phyloP scores from a whole-genome alignment of 2,888 invertebrate species.

The Lampropteryx suffumata region DNA sequence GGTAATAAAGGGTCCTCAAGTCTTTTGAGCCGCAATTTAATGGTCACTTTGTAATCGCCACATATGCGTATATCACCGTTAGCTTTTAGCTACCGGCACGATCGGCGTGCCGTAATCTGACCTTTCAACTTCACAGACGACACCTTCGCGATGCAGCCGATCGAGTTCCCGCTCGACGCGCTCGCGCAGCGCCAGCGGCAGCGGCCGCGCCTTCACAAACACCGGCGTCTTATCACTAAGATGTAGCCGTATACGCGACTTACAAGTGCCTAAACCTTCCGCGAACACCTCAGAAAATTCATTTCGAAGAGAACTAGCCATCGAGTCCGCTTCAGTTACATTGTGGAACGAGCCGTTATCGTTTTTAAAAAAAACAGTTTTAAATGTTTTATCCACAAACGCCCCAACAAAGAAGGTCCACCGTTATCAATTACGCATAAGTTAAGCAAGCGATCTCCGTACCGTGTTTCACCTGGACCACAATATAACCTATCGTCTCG shows the following conservation, averaged over 20 bases:
- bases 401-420: constrained; percentile 22
- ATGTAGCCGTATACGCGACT: constrained; percentile 19
- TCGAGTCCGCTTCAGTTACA: constrained; percentile 10
- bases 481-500: constrained; percentile 14
- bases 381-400: constrained; percentile 25
- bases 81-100: no score
- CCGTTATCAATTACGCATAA: constrained; percentile 25
- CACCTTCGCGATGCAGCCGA: constrained; percentile 30
- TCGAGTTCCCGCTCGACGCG: constrained; percentile 29
- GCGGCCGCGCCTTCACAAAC: constrained; percentile 22
- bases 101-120: no score
- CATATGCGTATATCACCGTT: no score
- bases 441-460: no score
- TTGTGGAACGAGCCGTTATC: no score
- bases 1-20: no score
- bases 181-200: constrained; percentile 21
- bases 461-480: constrained; percentile 1
- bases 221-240: constrained; percentile 23
- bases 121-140: constrained; percentile 20
- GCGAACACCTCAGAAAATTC: constrained; percentile 31
- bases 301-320: constrained; percentile 3
- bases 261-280: constrained; percentile 27
- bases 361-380: no score
- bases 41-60: no score
- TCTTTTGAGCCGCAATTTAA: no score